phyloP scores from a whole-genome alignment of 2,113 vertebrate genomes.

The Neofelis nebulosa region DNA sequence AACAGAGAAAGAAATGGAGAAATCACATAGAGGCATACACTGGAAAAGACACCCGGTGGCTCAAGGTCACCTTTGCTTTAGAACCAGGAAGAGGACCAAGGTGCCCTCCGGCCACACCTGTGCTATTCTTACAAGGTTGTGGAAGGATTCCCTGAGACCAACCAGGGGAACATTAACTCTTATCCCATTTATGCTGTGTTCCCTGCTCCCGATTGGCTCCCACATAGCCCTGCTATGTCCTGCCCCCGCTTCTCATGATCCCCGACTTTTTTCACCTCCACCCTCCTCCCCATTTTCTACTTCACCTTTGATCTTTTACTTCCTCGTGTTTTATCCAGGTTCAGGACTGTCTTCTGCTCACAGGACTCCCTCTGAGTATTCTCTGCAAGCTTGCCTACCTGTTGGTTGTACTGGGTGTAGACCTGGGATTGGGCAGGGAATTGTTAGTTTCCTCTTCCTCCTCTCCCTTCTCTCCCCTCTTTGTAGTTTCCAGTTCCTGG shows the following conservation, averaged over 20 bases:
- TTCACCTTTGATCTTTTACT: slow-evolving; percentile 33
- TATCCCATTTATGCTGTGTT: neutral
- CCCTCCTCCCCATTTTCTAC: neutral
- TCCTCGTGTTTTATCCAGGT: neutral
- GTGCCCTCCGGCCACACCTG: neutral
- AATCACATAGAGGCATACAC: neutral
- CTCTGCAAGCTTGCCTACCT: slow-evolving; percentile 40
- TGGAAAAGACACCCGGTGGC: neutral
- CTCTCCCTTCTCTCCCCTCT: neutral
- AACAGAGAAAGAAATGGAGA: neutral
- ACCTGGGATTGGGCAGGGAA: neutral
- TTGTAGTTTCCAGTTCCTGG: slow-evolving; percentile 40
- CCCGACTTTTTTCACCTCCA: fast-evolving
- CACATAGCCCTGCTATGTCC: neutral
- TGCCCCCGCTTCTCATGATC: neutral
- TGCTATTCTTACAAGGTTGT: neutral
- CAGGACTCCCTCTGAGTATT: neutral
- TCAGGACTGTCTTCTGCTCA: neutral
- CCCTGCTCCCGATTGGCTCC: neutral
- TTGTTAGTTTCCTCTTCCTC: slow-evolving; percentile 44
- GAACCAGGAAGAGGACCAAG: slow-evolving; percentile 71
- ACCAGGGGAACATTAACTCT: neutral
- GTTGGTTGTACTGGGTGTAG: neutral
- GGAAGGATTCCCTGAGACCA: neutral
- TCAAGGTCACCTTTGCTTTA: slow-evolving; percentile 78